Conservation (phyloP, 2,797 vertebrate species). For the Liasis olivaceus region DNA sequence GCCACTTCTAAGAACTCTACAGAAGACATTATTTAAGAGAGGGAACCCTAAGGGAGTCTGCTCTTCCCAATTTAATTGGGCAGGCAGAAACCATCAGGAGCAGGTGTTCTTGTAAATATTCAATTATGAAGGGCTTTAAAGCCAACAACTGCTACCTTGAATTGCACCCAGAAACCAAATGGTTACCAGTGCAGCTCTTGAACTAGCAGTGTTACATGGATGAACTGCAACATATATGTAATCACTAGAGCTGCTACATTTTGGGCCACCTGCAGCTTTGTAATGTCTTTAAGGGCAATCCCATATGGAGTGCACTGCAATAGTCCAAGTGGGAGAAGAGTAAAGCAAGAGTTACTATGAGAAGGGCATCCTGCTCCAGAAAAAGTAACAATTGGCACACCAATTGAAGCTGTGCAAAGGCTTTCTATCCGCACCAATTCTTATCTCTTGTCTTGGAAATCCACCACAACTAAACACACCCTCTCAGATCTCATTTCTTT, state of each 20-base stretch:
- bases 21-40: no score
- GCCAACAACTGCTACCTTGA: no score
- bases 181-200: not conserved
- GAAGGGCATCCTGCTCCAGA: not conserved
- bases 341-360: not conserved
- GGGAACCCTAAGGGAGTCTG: no score
- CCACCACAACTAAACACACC: not conserved
- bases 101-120: no score
- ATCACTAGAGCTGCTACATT: not conserved
- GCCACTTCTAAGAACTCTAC: no score
- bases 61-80: no score
- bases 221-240: not conserved
- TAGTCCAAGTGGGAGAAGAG: not conserved
- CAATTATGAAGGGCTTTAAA: no score
- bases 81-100: no score
- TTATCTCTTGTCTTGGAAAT: not conserved
- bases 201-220: not conserved
- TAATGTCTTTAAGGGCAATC: not conserved
- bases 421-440: not conserved
- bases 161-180: not conserved
- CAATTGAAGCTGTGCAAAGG: not conserved
- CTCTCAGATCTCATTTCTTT: not conserved
- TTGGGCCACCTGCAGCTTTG: not conserved
- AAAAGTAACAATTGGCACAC: not conserved
- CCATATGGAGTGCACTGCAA: not conserved